Percentiles rank a stretch among this genome's conserved stretches.
Evolutionary conservation across 2,113 vertebrate genomes (phyloP).

Genomic region (Muntiacus reevesi): DNA sequence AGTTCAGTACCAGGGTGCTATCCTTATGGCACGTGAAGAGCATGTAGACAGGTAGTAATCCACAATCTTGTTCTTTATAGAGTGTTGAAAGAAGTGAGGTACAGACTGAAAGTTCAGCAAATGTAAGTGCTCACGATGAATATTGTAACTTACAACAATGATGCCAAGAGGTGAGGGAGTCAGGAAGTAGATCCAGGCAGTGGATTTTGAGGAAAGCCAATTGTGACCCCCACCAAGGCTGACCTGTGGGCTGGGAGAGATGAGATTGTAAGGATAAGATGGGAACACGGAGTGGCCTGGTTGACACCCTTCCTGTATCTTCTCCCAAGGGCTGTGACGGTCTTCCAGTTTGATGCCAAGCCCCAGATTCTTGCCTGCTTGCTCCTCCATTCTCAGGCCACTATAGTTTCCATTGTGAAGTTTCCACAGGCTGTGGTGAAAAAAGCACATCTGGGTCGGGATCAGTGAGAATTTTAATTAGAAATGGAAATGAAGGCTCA

Average conservation of each 20-base stretch:
- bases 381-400: neutral
- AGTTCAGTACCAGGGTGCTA: neutral
- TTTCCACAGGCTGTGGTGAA: neutral
- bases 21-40: neutral
- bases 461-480: constrained; percentile 38
- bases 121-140: neutral
- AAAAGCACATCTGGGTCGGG: neutral
- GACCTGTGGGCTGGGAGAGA: neutral
- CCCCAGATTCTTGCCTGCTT: neutral
- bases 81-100: neutral
- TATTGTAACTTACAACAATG: neutral
- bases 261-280: neutral
- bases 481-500: constrained; percentile 1
- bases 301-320: neutral
- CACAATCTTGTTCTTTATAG: neutral
- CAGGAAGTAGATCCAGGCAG: neutral
- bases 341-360: neutral
- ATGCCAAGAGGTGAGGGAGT: neutral
- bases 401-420: neutral
- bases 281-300: neutral
- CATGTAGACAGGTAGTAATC: neutral
- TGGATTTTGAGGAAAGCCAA: neutral
- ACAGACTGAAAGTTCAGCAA: neutral
- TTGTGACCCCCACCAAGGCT: neutral
- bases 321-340: neutral